A percentile compares a stretch with the other conserved stretches of the same genome.
phyloP scores from a whole-genome alignment of 92 coral and sea anemone species.

The Muricea muricata region DNA sequence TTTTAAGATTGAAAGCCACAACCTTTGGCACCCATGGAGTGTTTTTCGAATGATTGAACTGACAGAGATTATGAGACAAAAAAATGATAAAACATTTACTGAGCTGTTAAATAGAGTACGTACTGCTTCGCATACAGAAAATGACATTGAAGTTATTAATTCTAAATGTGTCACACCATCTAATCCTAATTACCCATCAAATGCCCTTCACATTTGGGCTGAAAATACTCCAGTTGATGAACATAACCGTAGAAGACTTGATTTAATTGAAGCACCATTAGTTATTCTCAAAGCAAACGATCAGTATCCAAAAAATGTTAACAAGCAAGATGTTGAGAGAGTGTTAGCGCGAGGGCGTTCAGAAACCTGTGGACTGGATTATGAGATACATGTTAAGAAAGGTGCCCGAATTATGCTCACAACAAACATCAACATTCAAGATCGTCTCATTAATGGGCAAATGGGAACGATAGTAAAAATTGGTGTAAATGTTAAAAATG shows the following conservation, averaged over 20 bases:
- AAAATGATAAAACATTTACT: background rate
- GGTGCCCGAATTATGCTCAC: too few species aligned
- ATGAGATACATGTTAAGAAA: too few species aligned
- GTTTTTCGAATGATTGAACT: background rate
- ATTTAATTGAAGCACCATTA: too few species aligned
- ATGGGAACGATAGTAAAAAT: slow-evolving; percentile 68
- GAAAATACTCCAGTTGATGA: slow-evolving; percentile 1
- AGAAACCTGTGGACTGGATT: slow-evolving; percentile 62
- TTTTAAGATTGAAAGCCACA: background rate
- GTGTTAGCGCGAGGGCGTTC: slow-evolving; percentile 66
- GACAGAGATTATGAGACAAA: background rate
- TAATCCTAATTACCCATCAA: background rate
- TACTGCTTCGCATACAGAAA: background rate
- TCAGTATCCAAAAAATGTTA: too few species aligned
- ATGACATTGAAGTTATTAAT: background rate
- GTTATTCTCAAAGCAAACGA: too few species aligned
- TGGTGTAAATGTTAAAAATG: slow-evolving; percentile 34
- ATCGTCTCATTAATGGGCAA: slow-evolving; percentile 68
- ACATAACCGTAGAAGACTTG: too few species aligned
- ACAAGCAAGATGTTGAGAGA: too few species aligned
- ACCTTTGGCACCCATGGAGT: slow-evolving; percentile 1
- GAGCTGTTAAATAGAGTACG: background rate
- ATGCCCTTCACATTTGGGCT: slow-evolving; percentile 15
- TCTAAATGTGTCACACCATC: background rate
- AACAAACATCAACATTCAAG: too few species aligned